Percentiles rank a stretch among this genome's conserved stretches.
Conservation (phyloP, 2,888 invertebrate species). For the Agriotes lineatus region DNA sequence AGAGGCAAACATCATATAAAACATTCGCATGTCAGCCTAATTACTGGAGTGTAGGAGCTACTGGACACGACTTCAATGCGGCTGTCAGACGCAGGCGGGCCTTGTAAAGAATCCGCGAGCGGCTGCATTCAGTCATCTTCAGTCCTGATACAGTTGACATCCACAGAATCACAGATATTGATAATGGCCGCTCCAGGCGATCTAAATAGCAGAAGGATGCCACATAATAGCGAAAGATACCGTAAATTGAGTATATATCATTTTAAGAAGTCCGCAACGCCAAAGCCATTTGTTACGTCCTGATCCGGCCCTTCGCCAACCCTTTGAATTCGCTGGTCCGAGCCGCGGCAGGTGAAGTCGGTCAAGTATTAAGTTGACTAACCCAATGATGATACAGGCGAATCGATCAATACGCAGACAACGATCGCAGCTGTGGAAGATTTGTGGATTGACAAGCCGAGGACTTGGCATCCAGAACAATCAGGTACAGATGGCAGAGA, state of each 20-base stretch:
- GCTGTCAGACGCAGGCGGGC: conserved; percentile 59
- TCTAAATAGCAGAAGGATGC: conserved; percentile 52
- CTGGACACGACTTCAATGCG: conserved; percentile 61
- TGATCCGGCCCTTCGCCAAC: not conserved
- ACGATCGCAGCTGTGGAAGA: conserved; percentile 31
- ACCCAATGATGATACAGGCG: conserved; percentile 14
- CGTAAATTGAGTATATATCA: conserved; percentile 42
- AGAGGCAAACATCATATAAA: conserved; percentile 43
- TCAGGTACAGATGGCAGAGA: conserved; percentile 52
- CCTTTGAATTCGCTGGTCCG: not conserved
- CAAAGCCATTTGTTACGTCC: conserved; percentile 22
- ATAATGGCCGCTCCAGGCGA: conserved; percentile 52
- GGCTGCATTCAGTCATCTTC: conserved; percentile 61
- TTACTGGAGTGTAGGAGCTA: conserved; percentile 58
- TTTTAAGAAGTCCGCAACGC: conserved; percentile 28
- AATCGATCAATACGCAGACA: conserved; percentile 31
- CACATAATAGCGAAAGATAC: conserved; percentile 44
- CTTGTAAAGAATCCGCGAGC: conserved; percentile 62
- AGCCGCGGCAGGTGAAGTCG: not conserved
- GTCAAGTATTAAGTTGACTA: not conserved
- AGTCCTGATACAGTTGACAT: conserved; percentile 54
- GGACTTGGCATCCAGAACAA: conserved; percentile 51
- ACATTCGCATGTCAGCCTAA: conserved; percentile 58
- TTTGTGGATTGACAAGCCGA: conserved; percentile 49
- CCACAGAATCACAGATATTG: conserved; percentile 54